Evolutionary conservation across 2,888 invertebrate genomes (phyloP), one percentile per base, ranked within the genome.

Genomic region (Lithophane ornitopus): DNA sequence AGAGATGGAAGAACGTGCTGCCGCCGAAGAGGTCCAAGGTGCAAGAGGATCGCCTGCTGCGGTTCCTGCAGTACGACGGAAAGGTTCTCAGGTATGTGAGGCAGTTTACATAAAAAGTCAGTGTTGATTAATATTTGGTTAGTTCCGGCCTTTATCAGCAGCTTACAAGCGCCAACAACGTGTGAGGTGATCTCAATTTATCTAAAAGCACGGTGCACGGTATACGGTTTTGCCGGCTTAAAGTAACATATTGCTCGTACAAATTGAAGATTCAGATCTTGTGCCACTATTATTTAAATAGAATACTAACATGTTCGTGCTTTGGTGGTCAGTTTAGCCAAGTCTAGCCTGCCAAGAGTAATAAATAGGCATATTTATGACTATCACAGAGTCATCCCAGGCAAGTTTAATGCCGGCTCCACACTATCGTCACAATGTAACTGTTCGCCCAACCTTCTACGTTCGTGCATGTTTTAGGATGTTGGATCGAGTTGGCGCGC

Each of bases 1-100:
- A 94, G 84, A 92, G 89, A 63, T 97, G 93, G 95, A 96, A 94
- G 88, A 89, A 87, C 0, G 90, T 94, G 22, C 88, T 86, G 11
- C 93, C 95, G 0, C 96, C 96, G 3, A 89, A 85, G 76, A 91
- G 89, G 65, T 56, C 82, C 1, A 90, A 86, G 58, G 59, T 80
- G 2, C 91, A 89, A 4, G 92, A 92, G 2, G 96, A 96, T 73
- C 89, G 89, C 0, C 94, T 98, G 69, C 96, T 97, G 72, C 97
- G 98, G 78, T 98, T 98, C 93, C 94, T 98, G 80, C 98, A 98
- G 91, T 98, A 98, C 90, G 98, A 98, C 89, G 97, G 98, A 46
- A 98, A 98, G 97, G 97, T 98, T 54, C 95, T 99, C n/a, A 95
- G 97, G 97, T 97, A 91, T 93, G 94, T 94, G 3, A 16, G 14